Conservation (phyloP, 2,797 vertebrate genomes). For the Cirrhinus mrigala region DNA sequence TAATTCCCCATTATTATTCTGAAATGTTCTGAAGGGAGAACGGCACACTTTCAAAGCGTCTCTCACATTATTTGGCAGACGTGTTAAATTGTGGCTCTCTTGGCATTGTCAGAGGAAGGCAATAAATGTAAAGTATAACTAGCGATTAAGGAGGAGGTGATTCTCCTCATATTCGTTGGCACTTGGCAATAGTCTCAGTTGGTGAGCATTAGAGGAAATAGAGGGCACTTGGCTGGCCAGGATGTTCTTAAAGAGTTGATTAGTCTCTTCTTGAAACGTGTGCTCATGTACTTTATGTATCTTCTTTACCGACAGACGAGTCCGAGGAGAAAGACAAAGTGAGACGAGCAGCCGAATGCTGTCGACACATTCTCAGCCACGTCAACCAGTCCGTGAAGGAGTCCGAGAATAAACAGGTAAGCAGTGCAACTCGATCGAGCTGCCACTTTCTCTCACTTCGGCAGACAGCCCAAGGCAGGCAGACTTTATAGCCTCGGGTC, state of each 20-base stretch:
- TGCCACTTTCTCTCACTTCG: not conserved
- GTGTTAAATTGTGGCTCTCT: conserved; percentile 61
- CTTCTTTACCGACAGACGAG: conserved; percentile 78
- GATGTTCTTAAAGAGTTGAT: conserved; percentile 28
- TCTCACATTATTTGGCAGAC: conserved; percentile 66
- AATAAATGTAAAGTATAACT: conserved; percentile 69
- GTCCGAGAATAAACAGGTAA: conserved; percentile 95
- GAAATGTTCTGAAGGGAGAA: conserved; percentile 51
- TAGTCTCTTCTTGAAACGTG: conserved; percentile 9
- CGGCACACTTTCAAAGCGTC: conserved; percentile 63
- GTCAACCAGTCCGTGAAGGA: conserved; percentile 97
- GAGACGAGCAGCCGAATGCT: conserved; percentile 90
- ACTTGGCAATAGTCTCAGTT: conserved; percentile 51
- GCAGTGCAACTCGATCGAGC: not conserved
- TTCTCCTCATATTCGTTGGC: conserved; percentile 66
- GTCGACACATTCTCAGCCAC: conserved; percentile 92
- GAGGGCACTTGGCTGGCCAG: conserved; percentile 37
- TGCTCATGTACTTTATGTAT: not conserved
- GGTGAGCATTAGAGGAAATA: conserved; percentile 24
- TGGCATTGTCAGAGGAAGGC: conserved; percentile 58
- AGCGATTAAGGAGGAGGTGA: conserved; percentile 67
- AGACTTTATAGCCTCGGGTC: conserved; percentile 34
- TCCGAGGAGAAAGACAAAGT: conserved; percentile 89
- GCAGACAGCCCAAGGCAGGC: not conserved
- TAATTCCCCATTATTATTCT: conserved; percentile 68